Percentiles rank a stretch among this genome's conserved stretches.
phyloP scores from a whole-genome alignment of 2,888 invertebrate species.

The Cetonia aurata region DNA sequence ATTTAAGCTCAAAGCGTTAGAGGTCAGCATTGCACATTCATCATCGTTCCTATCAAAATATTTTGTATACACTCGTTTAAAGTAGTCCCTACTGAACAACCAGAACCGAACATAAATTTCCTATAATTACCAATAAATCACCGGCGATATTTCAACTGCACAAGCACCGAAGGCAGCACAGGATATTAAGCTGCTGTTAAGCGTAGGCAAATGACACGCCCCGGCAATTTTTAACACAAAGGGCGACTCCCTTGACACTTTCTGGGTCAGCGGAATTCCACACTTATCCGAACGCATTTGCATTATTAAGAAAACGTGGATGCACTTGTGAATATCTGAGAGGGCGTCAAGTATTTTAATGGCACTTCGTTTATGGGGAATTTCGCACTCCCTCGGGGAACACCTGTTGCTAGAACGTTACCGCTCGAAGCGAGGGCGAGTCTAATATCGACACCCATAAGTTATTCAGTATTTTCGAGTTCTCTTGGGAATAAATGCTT shows the following conservation, averaged over 20 bases:
- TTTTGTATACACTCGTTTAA: neutral
- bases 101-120: conserved; percentile 19
- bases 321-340: conserved; percentile 35
- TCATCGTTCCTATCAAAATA: conserved; percentile 24
- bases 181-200: conserved; percentile 14
- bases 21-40: neutral
- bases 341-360: conserved; percentile 31
- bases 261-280: conserved; percentile 34
- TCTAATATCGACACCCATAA: no score
- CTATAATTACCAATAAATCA: conserved; percentile 26
- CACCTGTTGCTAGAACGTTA: conserved; percentile 35
- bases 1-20: neutral
- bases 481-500: no score
- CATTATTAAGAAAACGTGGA: conserved; percentile 21
- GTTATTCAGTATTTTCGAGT: no score
- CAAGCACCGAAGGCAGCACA: conserved; percentile 10
- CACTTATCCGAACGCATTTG: neutral
- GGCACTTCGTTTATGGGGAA: conserved; percentile 32
- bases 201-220: conserved; percentile 28
- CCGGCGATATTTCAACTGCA: conserved; percentile 15
- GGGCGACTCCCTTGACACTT: conserved; percentile 34
- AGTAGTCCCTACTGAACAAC: neutral
- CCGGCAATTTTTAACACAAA: conserved; percentile 34
- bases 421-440: no score
- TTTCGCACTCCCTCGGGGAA: conserved; percentile 34